Evolutionary conservation across 2,888 invertebrate genomes (phyloP), one percentile per base, ranked within the genome.

Genomic region (Stenodema calcarata): DNA sequence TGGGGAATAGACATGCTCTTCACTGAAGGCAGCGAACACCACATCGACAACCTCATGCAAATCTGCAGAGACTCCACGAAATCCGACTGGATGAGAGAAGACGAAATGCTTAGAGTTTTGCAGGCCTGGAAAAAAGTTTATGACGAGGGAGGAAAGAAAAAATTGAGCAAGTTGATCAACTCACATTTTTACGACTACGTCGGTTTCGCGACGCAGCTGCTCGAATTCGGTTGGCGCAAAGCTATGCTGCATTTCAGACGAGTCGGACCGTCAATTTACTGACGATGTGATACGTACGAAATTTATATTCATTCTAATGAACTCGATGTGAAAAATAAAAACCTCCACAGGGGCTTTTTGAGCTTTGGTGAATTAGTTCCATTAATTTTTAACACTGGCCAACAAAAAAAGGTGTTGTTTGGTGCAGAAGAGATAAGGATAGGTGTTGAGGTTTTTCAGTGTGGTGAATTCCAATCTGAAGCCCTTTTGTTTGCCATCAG

Each of bases 1-100:
- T 78, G 78, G 78, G 78, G 78, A 11, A 23, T 78, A 44, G 78
- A 78, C 23, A 42, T 78, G 78, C 27, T 78, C 1, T 78, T 78
- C 44, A 18, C 14, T 6, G 75, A 76, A 18, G 23, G 27, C 14
- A n/a, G 18, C 44, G 42, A 27, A 2, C 44, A 78, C 78, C 78
- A 78, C 78, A 44, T 78, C 41, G 78, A 78, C 44, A 42, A 44
- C 44, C 41, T 78, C 41, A 44, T 78, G 3, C 1, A 42, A 41
- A 42, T 78, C 3, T 35, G 41, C 14, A 4, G 23, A 23, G 27
- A 42, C 0, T 78, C 78, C 44, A 23, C 16, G 16, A 78, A n/a
- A 23, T 4, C 14, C 0, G 78, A 78, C 23, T 44, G 9, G 14
- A 18, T 44, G 78, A 23, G 14, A n/a, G 41, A 16, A 2, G 14